Base-by-base conservation (phyloP, 1,140 invertebrate genomes). In the Maconellicoccus hirsutus region DNA sequence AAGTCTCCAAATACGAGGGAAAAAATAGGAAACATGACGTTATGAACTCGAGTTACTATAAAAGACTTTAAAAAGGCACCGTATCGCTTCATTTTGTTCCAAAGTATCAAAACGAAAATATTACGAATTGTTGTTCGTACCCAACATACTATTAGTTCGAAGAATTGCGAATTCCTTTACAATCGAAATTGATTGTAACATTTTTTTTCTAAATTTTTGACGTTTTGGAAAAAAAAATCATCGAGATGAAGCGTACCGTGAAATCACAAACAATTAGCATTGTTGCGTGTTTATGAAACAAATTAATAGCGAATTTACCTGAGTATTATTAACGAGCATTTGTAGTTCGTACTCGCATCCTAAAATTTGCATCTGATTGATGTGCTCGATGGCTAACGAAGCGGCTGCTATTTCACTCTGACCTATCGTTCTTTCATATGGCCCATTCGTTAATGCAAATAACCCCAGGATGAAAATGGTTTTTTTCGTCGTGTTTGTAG, bases 311-410 rank as follows among this genome's bases (percentile, higher is more conserved):
- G 29, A 52, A 52, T 52, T 52, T 52, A 52, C 42, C 42, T 52
- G 42, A 6, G 42, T 52, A 16, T 52, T 52, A 52, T 52, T 52
- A 52, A 52, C 42, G 42, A 52, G 42, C 42, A 52, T 52, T 52
- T 52, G 42, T 19, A 52, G n/a, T 16, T 52, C 42, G 42, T 52
- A 52, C n/a, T 52, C 42, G n/a, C 42, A 52, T 52, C 42, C 42
- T 52, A 52, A 52, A 52, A 52, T 52, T 52, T 52, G 42, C 42
- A 52, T 52, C 42, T 52, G 42, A 52, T 52, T 52, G 42, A 52
- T 52, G 42, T 52, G 42, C 42, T 52, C n/a, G 42, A 52, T 19
- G 42, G 42, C 42, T 52, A 52, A 52, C 10, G 42, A 52, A 52
- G 42, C 42, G 12, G 42, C 42, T 16, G 42, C 42, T 52, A 19